Conservation (phyloP, 53 echinoderm and acorn worm genomes). For the Stichopus horrens region DNA sequence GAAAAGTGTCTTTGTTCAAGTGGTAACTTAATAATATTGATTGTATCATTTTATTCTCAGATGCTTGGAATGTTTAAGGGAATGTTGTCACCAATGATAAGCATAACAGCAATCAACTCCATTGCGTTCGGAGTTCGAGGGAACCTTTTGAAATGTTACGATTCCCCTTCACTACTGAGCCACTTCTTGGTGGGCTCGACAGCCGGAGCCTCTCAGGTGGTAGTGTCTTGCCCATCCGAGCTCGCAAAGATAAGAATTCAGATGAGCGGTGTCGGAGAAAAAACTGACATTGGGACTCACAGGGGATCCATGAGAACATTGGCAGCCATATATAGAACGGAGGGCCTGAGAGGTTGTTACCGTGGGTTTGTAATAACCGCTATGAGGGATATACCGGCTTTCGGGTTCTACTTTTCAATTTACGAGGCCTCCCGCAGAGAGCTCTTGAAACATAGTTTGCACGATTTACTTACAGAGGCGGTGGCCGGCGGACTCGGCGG, state of each 20-base stretch:
- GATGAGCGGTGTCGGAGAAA: slow-evolving; percentile 42
- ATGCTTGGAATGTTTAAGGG: slow-evolving; percentile 92
- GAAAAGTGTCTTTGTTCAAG: not conserved
- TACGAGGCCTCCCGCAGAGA: slow-evolving; percentile 71
- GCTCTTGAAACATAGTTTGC: slow-evolving; percentile 47
- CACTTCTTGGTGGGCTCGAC: slow-evolving; percentile 72
- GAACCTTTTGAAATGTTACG: slow-evolving; percentile 78
- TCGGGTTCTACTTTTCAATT: slow-evolving; percentile 74
- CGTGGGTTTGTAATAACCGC: slow-evolving; percentile 70
- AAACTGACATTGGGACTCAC: slow-evolving; percentile 30
- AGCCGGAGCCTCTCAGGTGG: slow-evolving; percentile 78
- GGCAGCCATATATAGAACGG: slow-evolving; percentile 61
- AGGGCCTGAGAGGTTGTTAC: slow-evolving; percentile 83
- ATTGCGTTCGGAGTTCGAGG: slow-evolving; percentile 95
- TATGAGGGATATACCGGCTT: slow-evolving; percentile 73
- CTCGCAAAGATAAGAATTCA: slow-evolving; percentile 89
- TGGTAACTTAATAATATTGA: not conserved
- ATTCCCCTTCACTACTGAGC: slow-evolving; percentile 68
- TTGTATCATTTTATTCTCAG: slow-evolving; percentile 50
- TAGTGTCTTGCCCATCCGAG: slow-evolving; percentile 83
- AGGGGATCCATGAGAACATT: slow-evolving; percentile 79
- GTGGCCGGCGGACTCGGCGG: slow-evolving; percentile 89
- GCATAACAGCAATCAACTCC: slow-evolving; percentile 88
- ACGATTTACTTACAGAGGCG: slow-evolving; percentile 58
- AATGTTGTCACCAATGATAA: slow-evolving; percentile 85